Conservation (phyloP, 2,797 vertebrate species). For the Thripadectes ignobilis region DNA sequence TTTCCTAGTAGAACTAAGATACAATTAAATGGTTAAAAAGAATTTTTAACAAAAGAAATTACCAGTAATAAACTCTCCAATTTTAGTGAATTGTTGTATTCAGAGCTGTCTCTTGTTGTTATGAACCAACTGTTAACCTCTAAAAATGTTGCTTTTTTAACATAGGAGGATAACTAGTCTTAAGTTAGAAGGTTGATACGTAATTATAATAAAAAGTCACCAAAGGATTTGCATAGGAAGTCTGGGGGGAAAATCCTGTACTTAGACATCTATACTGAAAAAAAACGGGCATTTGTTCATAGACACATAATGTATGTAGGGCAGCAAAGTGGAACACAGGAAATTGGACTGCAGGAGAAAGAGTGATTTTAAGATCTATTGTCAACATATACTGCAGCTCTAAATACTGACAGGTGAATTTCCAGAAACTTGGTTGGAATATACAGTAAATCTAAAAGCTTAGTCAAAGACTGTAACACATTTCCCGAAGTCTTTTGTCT, state of each 20-base stretch:
- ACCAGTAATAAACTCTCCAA: background rate
- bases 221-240: background rate
- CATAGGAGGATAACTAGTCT: background rate
- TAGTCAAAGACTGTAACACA: background rate
- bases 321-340: slow-evolving; percentile 15
- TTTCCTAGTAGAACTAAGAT: background rate
- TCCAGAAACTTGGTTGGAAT: background rate
- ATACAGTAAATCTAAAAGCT: background rate
- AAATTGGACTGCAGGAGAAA: background rate
- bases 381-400: background rate
- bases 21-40: background rate
- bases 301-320: slow-evolving; percentile 13
- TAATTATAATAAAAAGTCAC: background rate
- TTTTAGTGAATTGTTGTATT: background rate
- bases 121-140: background rate
- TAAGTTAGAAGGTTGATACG: background rate
- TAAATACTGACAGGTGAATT: background rate
- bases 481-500: background rate
- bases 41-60: background rate
- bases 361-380: slow-evolving; percentile 1
- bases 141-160: slow-evolving; percentile 3
- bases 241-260: background rate
- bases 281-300: accelerated
- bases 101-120: background rate
- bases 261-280: background rate